These are phyloP conservation scores for Melitaea cinxia DNA, from an alignment of 1,140 invertebrate genomes.

Conservation along the genomic window DNA sequence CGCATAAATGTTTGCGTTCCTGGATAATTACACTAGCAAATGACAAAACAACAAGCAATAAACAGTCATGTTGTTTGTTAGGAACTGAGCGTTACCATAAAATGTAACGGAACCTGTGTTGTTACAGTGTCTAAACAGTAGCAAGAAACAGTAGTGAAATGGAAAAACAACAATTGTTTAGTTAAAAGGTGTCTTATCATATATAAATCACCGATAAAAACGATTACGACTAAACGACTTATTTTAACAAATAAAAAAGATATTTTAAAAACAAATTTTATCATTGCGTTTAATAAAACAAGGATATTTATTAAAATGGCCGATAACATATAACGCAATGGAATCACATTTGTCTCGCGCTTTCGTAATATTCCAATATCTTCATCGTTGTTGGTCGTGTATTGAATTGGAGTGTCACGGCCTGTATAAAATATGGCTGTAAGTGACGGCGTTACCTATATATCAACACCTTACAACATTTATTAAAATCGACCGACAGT, in stretches of 20 bases:
- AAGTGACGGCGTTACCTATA: neutral
- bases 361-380: constrained; percentile 1
- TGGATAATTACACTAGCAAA: too few relatives aligned
- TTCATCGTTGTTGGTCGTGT: neutral
- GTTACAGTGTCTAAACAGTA: too few relatives aligned
- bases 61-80: too few relatives aligned
- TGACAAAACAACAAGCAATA: too few relatives aligned
- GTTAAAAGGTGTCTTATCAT: too few relatives aligned
- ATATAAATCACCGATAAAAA: neutral
- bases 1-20: too few relatives aligned
- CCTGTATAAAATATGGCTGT: neutral
- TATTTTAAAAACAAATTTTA: too few relatives aligned
- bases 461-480: constrained; percentile 7
- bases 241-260: neutral
- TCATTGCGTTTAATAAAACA: neutral
- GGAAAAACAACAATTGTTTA: too few relatives aligned
- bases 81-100: too few relatives aligned
- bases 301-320: neutral
- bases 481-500: neutral
- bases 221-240: neutral
- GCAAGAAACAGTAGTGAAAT: too few relatives aligned
- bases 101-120: too few relatives aligned
- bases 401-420: constrained; percentile 1
- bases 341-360: neutral
- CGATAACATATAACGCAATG: neutral